A percentile compares a stretch with the other conserved stretches of the same genome.
Evolutionary conservation across 2,113 vertebrate species (phyloP).

Genomic region (Salvelinus sp.): DNA sequence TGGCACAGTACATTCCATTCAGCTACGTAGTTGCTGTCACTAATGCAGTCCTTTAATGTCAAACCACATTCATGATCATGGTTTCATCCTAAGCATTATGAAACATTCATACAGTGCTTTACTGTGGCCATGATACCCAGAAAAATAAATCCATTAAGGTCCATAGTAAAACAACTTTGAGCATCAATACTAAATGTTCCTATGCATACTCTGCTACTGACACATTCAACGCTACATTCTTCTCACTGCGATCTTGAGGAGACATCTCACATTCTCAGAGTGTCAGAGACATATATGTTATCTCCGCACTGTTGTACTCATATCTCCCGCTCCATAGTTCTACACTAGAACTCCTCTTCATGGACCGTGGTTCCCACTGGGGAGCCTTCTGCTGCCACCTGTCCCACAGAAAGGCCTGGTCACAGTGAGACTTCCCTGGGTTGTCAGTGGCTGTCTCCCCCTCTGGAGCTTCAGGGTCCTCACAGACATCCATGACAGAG

Average conservation of each 20-base stretch:
- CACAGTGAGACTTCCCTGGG: slow-evolving; percentile 44
- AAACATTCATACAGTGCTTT: slow-evolving; percentile 1
- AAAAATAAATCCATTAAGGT: neutral
- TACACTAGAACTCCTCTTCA: slow-evolving; percentile 73
- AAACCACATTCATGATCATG: slow-evolving; percentile 5
- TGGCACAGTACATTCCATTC: slow-evolving; percentile 16
- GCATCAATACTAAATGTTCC: neutral
- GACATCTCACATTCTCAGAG: slow-evolving; percentile 51
- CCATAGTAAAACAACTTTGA: neutral
- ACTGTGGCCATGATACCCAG: slow-evolving; percentile 25
- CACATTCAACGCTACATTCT: slow-evolving; percentile 35
- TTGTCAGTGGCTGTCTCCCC: slow-evolving; percentile 43
- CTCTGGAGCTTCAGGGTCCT: slow-evolving; percentile 33
- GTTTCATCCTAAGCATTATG: slow-evolving; percentile 11
- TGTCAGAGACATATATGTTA: slow-evolving; percentile 78
- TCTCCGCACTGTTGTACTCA: slow-evolving; percentile 77
- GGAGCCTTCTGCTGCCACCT: slow-evolving; percentile 66
- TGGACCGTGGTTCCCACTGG: slow-evolving; percentile 33
- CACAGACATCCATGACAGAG: slow-evolving; percentile 38
- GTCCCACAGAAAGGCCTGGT: slow-evolving; percentile 70
- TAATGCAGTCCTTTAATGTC: slow-evolving; percentile 16
- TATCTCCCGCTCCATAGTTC: slow-evolving; percentile 77
- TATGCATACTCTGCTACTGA: neutral
- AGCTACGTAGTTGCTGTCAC: slow-evolving; percentile 9
- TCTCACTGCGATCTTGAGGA: neutral